Evolutionary conservation across 2,113 vertebrate genomes (phyloP).

Genomic region (Brachyistius frenatus): DNA sequence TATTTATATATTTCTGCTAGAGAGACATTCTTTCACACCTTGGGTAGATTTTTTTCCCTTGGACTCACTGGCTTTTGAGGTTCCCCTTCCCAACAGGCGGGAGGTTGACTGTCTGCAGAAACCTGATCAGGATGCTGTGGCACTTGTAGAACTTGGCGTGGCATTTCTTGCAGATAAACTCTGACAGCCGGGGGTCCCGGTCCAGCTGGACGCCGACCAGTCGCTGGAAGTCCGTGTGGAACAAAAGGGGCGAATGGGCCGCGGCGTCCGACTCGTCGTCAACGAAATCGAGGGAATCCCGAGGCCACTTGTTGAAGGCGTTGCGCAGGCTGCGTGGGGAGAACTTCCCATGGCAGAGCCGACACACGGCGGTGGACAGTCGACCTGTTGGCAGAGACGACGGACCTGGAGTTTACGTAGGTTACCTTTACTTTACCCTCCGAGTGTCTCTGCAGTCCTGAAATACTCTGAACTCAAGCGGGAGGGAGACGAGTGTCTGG

Average conservation of each 20-base stretch:
- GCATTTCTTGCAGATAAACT: slow-evolving; percentile 95
- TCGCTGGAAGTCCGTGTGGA: slow-evolving; percentile 92
- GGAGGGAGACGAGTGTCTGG: too few species aligned
- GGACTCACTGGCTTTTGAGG: slow-evolving; percentile 80
- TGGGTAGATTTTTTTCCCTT: fast-evolving
- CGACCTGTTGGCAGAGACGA: slow-evolving; percentile 72
- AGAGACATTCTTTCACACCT: not conserved
- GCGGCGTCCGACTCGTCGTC: slow-evolving; percentile 71
- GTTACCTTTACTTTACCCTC: too few species aligned
- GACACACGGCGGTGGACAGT: slow-evolving; percentile 87
- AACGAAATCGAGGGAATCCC: slow-evolving; percentile 66
- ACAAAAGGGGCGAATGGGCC: slow-evolving; percentile 82
- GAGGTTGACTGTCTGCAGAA: slow-evolving; percentile 92
- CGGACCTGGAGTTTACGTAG: not conserved
- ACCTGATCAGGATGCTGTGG: slow-evolving; percentile 89
- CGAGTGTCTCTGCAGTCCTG: too few species aligned
- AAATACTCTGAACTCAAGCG: too few species aligned
- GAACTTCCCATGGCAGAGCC: slow-evolving; percentile 96
- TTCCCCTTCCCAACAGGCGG: slow-evolving; percentile 77
- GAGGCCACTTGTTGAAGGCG: slow-evolving; percentile 87
- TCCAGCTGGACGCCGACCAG: slow-evolving; percentile 90
- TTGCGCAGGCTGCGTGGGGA: slow-evolving; percentile 90
- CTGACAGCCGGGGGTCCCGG: slow-evolving; percentile 88
- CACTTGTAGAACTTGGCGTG: slow-evolving; percentile 96
- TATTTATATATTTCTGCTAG: not conserved